Evolutionary conservation across 2,888 invertebrate species (phyloP).

Genomic region (Pyrgus malvae): DNA sequence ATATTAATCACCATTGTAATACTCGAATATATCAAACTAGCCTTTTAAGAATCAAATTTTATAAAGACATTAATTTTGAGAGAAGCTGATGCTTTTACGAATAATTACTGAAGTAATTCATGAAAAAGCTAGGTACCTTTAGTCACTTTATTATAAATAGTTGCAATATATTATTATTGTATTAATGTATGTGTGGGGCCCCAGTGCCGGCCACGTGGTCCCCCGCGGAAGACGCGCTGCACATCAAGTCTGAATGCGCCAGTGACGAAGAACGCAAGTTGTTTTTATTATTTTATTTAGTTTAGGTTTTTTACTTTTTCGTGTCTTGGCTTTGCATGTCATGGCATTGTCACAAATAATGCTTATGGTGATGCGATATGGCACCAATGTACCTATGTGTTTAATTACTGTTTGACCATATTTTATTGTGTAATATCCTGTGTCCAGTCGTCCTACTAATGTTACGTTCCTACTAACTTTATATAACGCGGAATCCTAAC

Average conservation of each 20-base stretch:
- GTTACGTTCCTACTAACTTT: too few relatives aligned
- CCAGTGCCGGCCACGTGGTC: conserved; percentile 58
- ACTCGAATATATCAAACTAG: too few relatives aligned
- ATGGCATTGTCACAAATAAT: not conserved
- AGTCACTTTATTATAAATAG: conserved; percentile 31
- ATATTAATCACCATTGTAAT: too few relatives aligned
- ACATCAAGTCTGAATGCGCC: conserved; percentile 54
- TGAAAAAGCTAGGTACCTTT: too few relatives aligned
- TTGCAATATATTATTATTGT: conserved; percentile 30
- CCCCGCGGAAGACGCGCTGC: conserved; percentile 28
- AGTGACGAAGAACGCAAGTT: conserved; percentile 74
- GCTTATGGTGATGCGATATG: not conserved
- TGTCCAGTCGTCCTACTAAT: too few relatives aligned
- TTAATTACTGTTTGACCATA: too few relatives aligned
- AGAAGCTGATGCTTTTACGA: too few relatives aligned
- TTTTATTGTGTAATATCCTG: too few relatives aligned
- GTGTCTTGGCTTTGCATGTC: conserved; percentile 1
- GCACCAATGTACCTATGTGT: not conserved
- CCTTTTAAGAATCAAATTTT: too few relatives aligned
- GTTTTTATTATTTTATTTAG: conserved; percentile 34
- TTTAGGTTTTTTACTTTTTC: not conserved
- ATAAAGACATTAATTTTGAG: too few relatives aligned
- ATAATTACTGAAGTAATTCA: too few relatives aligned
- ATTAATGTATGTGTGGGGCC: conserved; percentile 36
- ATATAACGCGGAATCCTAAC: too few relatives aligned